phyloP scores from a whole-genome alignment of 1,140 invertebrate species.

The Drosophila triauraria region DNA sequence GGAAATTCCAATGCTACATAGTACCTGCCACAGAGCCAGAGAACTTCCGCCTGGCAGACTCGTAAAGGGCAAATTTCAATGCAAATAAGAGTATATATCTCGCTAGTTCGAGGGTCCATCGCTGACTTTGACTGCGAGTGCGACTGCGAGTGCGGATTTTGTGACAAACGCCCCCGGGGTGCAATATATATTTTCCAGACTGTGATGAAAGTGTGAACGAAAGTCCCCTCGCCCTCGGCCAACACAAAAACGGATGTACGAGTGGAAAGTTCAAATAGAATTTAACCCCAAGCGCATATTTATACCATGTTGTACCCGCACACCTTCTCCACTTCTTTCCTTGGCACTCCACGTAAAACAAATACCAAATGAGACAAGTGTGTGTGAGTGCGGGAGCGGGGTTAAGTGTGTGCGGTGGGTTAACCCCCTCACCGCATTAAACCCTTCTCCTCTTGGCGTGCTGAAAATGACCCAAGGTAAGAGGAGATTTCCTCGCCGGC shows the following conservation, averaged over 20 bases:
- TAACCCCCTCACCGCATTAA: slow-evolving; percentile 21
- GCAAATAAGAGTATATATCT: slow-evolving; percentile 17
- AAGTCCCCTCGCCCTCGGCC: slow-evolving; percentile 49
- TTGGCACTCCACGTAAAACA: slow-evolving; percentile 45
- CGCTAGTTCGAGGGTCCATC: slow-evolving; percentile 38
- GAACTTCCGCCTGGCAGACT: slow-evolving; percentile 44
- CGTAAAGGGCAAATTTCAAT: slow-evolving; percentile 43
- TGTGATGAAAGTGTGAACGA: slow-evolving; percentile 79
- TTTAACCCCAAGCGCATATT: slow-evolving; percentile 79
- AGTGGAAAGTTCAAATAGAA: slow-evolving; percentile 74
- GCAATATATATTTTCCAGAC: slow-evolving; percentile 69
- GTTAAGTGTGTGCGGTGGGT: slow-evolving; percentile 27
- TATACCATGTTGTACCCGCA: slow-evolving; percentile 51
- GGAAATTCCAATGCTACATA: slow-evolving; percentile 40
- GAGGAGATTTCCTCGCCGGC: slow-evolving; percentile 70
- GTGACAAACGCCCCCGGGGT: slow-evolving; percentile 74
- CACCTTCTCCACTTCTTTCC: neutral
- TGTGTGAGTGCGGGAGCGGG: slow-evolving; percentile 5
- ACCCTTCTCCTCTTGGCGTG: slow-evolving; percentile 40
- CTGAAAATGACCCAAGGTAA: slow-evolving; percentile 77
- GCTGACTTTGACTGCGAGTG: slow-evolving; percentile 36
- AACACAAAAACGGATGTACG: slow-evolving; percentile 46
- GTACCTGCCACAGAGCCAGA: slow-evolving; percentile 11
- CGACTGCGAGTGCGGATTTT: slow-evolving; percentile 8
- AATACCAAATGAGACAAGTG: slow-evolving; percentile 57